phyloP scores from a whole-genome alignment of 2,797 vertebrate species.

The Gambusia yucatana region DNA sequence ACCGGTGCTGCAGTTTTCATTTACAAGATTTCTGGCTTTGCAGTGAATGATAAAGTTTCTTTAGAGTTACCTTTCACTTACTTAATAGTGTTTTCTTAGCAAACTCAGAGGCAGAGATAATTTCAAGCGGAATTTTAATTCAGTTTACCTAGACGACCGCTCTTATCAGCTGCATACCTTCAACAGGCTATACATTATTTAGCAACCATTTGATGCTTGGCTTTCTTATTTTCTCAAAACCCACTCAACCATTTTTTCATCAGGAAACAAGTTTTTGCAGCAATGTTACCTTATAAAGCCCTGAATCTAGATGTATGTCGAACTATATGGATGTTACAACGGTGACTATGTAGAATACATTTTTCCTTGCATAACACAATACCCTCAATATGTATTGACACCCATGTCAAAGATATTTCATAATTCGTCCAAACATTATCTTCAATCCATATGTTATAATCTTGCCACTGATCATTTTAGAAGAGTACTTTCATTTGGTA shows the following conservation, averaged over 20 bases:
- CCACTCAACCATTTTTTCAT: background rate
- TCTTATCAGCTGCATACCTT: conserved; percentile 5
- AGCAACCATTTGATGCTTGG: background rate
- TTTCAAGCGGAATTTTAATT: conserved; percentile 20
- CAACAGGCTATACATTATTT: conserved; percentile 26
- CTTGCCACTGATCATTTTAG: background rate
- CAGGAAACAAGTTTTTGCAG: background rate
- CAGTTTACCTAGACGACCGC: conserved; percentile 1
- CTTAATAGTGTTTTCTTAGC: background rate
- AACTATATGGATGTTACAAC: background rate
- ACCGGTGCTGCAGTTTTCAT: conserved; percentile 24
- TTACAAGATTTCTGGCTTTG: conserved; percentile 30
- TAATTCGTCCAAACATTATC: background rate
- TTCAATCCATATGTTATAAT: background rate
- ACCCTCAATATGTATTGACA: background rate
- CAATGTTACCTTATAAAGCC: background rate
- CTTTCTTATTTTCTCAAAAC: conserved; percentile 17
- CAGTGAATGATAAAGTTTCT: conserved; percentile 20
- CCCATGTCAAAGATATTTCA: background rate
- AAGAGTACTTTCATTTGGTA: background rate
- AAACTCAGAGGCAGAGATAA: conserved; percentile 4
- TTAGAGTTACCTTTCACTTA: conserved; percentile 6
- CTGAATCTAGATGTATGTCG: background rate
- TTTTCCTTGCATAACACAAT: background rate
- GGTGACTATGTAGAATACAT: background rate